Evolutionary conservation across 2,113 vertebrate genomes (phyloP).

Genomic region (Cariama cristata): DNA sequence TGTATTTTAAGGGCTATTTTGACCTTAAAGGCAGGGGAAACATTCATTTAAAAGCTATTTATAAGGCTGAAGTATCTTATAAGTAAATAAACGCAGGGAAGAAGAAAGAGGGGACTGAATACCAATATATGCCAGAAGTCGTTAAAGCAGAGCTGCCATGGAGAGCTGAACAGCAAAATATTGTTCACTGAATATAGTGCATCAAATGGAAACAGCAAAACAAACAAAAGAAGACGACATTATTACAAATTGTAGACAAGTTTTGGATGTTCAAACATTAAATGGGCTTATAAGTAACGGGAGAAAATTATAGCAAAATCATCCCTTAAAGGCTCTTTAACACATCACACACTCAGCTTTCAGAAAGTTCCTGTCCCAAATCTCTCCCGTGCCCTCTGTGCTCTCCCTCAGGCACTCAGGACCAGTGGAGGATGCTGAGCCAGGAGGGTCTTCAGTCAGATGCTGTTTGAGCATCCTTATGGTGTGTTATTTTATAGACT

Average conservation of each 20-base stretch:
- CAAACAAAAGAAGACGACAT: fast-evolving
- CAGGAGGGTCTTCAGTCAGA: not conserved
- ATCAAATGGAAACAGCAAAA: not conserved
- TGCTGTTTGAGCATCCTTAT: not conserved
- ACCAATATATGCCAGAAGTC: not conserved
- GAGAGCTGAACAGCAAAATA: not conserved
- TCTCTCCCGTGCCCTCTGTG: not conserved
- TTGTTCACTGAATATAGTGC: fast-evolving
- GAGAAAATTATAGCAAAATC: not conserved
- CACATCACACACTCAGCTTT: fast-evolving
- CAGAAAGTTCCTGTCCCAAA: not conserved
- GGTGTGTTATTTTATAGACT: not conserved
- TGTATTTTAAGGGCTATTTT: not conserved
- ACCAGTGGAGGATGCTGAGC: not conserved
- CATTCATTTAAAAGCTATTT: slow-evolving; percentile 9
- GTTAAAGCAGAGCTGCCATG: not conserved
- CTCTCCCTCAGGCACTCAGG: not conserved
- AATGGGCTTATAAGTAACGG: not conserved
- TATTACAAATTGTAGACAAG: not conserved
- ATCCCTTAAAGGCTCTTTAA: fast-evolving
- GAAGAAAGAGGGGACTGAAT: not conserved
- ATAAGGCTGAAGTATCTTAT: not conserved
- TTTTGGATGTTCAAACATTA: not conserved
- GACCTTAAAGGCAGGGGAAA: slow-evolving; percentile 36
- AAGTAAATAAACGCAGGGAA: slow-evolving; percentile 6